A percentile compares a stretch with the other conserved stretches of the same genome.
Conservation (phyloP, 2,888 invertebrate genomes). For the Chloroclysta siterata region DNA sequence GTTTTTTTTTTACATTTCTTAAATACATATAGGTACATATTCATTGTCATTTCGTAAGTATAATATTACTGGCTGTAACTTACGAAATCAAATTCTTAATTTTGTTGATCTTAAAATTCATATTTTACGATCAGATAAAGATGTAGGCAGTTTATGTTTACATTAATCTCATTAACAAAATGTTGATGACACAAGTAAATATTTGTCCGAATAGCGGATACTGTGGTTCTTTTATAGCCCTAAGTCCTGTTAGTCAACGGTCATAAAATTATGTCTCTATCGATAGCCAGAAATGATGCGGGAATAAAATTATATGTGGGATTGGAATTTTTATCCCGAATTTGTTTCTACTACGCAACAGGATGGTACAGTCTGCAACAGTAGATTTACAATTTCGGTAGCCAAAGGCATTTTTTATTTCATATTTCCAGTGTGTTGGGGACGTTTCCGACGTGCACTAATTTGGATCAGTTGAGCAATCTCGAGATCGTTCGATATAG, state of each 20-base stretch:
- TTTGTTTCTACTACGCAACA: neutral
- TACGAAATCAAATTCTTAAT: neutral
- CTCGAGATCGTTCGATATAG: too few species aligned
- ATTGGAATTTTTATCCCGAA: constrained; percentile 12
- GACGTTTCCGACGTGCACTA: too few species aligned
- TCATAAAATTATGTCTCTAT: constrained; percentile 22
- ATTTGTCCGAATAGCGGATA: constrained; percentile 37
- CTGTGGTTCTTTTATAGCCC: constrained; percentile 35
- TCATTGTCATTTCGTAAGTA: too few species aligned
- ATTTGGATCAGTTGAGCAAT: too few species aligned
- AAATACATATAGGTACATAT: too few species aligned
- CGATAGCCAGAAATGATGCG: neutral
- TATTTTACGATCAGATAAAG: constrained; percentile 21
- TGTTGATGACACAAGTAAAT: constrained; percentile 32
- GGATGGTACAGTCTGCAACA: neutral
- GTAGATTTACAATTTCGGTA: neutral
- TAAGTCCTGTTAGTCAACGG: constrained; percentile 32
- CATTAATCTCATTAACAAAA: constrained; percentile 32
- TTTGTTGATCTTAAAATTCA: neutral
- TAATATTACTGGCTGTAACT: too few species aligned
- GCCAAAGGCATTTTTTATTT: too few species aligned
- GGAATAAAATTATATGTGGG: constrained; percentile 4
- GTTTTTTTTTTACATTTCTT: too few species aligned
- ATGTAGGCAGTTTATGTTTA: constrained; percentile 30
- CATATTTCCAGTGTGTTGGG: too few species aligned